Conservation (phyloP, 1,140 invertebrate species). For the Gryon sp. region DNA sequence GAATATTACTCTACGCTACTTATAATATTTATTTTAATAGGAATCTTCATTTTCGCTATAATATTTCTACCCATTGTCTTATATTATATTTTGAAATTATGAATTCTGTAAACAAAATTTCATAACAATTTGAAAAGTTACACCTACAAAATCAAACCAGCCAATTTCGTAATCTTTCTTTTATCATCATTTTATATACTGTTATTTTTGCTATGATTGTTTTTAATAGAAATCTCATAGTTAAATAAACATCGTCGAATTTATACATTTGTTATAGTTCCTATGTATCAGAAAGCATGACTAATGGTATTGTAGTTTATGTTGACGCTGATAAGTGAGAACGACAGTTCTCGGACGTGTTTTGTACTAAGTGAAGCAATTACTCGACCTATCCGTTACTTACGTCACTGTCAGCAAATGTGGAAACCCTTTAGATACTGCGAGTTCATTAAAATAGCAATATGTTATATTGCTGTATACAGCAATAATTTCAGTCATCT, state of each 20-base stretch:
- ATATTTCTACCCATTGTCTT: no score
- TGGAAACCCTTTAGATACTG: constrained; percentile 57
- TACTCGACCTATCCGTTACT: constrained; percentile 61
- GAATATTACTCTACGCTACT: constrained; percentile 62
- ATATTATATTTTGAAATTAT: no score
- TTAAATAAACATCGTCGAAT: no score
- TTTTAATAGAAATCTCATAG: no score
- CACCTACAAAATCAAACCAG: no score
- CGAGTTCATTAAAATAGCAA: constrained; percentile 52
- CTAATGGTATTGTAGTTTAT: constrained; percentile 59
- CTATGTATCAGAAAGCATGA: constrained; percentile 56
- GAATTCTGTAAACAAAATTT: no score
- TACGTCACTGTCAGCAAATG: constrained; percentile 59
- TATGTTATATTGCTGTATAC: constrained; percentile 47
- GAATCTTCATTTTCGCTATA: constrained; percentile 8
- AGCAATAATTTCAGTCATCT: constrained; percentile 17
- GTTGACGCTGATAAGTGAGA: constrained; percentile 61
- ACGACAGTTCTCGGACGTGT: constrained; percentile 61
- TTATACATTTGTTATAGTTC: no score
- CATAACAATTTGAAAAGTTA: no score
- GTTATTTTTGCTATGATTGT: no score
- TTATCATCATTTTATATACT: no score
- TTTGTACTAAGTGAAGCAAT: constrained; percentile 62
- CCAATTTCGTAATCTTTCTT: no score
- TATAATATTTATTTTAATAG: constrained; percentile 41